These are phyloP conservation scores for Hemicentrotus pulcherrimus DNA, from an alignment of 35 echinoderm and acorn worm genomes.

Conservation along the genomic window DNA sequence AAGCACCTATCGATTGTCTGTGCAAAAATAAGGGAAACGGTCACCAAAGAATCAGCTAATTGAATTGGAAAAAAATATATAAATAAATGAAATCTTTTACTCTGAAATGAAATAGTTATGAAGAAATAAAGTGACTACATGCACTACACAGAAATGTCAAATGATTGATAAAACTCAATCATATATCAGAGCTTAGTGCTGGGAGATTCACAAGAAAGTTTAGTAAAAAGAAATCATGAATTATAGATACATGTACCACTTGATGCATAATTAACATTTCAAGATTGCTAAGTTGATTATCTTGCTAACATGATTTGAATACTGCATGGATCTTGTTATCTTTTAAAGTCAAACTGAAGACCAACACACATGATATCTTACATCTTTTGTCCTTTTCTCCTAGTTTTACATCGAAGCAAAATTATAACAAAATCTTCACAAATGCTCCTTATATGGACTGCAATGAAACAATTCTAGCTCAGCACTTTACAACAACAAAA, in stretches of 20 bases:
- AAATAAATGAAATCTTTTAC: neutral
- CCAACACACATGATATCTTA: too few relatives aligned
- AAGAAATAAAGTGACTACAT: neutral
- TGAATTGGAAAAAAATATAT: neutral
- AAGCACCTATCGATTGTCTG: neutral
- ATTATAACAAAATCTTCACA: too few relatives aligned
- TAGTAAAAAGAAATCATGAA: neutral
- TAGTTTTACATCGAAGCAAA: too few relatives aligned
- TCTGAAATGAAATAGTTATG: neutral
- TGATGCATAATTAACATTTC: neutral
- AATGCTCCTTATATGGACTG: too few relatives aligned
- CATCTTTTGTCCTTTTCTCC: too few relatives aligned
- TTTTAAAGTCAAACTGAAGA: too few relatives aligned
- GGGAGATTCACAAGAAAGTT: neutral
- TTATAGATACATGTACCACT: neutral
- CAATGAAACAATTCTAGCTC: too few relatives aligned
- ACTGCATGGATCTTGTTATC: too few relatives aligned
- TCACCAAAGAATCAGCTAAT: too few relatives aligned
- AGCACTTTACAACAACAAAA: too few relatives aligned
- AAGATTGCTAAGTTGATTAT: neutral
- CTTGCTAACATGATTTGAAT: neutral
- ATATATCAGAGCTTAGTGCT: neutral
- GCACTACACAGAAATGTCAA: too few relatives aligned
- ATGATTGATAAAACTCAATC: neutral
- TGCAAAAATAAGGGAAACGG: neutral